phyloP scores from a whole-genome alignment of 2,797 vertebrate species.

The Sciaenops ocellatus region DNA sequence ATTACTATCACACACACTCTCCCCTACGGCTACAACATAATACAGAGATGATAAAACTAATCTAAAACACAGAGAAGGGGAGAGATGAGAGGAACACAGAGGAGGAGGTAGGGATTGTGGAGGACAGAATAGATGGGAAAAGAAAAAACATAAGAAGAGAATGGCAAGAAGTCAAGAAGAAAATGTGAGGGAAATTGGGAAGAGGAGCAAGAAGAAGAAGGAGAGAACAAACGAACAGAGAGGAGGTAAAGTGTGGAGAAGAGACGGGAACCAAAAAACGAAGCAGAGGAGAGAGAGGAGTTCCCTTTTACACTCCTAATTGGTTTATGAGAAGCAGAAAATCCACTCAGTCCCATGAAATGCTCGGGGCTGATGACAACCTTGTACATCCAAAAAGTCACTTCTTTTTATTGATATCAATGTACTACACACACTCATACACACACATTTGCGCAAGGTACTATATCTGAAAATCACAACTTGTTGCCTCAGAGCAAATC shows the following conservation, averaged over 20 bases:
- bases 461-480: constrained; percentile 1
- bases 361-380: constrained; percentile 45
- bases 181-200: background rate
- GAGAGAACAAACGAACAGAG: background rate
- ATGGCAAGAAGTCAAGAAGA: background rate
- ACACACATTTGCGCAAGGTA: background rate
- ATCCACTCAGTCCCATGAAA: constrained; percentile 52
- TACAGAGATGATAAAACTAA: constrained; percentile 60
- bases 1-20: constrained; percentile 64
- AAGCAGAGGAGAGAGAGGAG: constrained; percentile 20
- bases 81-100: background rate
- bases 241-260: background rate
- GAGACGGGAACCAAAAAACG: background rate
- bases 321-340: constrained; percentile 65
- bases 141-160: background rate
- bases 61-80: constrained; percentile 47
- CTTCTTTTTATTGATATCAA: constrained; percentile 3
- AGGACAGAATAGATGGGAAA: background rate
- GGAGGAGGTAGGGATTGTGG: background rate
- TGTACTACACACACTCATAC: constrained; percentile 7
- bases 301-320: constrained; percentile 55
- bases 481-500: constrained; percentile 21
- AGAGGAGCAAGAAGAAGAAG: background rate
- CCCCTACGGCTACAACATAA: constrained; percentile 63
- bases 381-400: constrained; percentile 41